Evolutionary conservation across 2,888 invertebrate species (phyloP), one percentile per base, ranked within the genome.

Genomic region (Auanema sp.): DNA sequence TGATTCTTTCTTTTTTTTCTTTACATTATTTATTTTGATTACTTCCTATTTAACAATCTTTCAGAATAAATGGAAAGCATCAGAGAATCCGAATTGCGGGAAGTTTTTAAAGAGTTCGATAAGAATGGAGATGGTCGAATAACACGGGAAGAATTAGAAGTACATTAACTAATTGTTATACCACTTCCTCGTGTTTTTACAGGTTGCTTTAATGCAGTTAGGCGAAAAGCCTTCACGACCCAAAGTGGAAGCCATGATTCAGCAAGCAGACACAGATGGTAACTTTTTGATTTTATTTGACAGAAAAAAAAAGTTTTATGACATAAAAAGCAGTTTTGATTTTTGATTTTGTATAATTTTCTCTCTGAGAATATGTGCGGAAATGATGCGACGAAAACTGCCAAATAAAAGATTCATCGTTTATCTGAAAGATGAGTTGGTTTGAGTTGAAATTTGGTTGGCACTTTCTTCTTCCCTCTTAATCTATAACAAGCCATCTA

Each of bases 211-310:
- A 6, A 57, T 73, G n/a, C 72, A 74, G 63, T 56, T 76, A 10
- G 76, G 76, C 33, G 76, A 76, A 43, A 71, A 69, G 52, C 73
- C 76, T 24, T 61, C 71, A 18, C 67, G 68, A 21, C 51, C 69
- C 4, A 76, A 76, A 44, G 70, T 76, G 14, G 72, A 71, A 25
- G 65, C 71, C 18, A 68, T 76, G 68, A 74, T 76, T 21, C 58
- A 70, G 21, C 76, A 76, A 51, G 76, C 76, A 0, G 76, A 76
- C 58, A 65, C 72, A 41, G 76, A 76, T 52, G 76, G 76, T 76
- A 16, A 58, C n/a, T 63, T 5, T 21, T 47, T 47, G 16, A 33
- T 33, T 33, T 33, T 33, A n/a, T n/a, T n/a, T n/a, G n/a, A n/a
- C n/a, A n/a, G n/a, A n/a, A 33, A 33, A 33, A 33, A 33, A 33